Evolutionary conservation across 1,140 invertebrate genomes (phyloP).

Genomic region (Bombus superbus): DNA sequence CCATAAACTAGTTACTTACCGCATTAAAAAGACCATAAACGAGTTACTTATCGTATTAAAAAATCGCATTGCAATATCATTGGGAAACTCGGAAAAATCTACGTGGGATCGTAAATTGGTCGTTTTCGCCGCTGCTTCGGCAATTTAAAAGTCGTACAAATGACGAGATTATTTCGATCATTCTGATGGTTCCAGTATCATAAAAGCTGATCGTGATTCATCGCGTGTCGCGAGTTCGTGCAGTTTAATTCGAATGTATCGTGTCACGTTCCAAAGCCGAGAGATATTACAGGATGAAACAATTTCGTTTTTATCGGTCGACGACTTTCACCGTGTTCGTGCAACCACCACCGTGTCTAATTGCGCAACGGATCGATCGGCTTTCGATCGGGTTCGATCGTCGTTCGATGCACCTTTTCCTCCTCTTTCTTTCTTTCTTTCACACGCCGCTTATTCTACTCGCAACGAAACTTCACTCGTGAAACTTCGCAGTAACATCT

Average conservation of each 20-base stretch:
- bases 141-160: too few relatives aligned
- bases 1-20: too few relatives aligned
- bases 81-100: not conserved
- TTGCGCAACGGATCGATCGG: slow-evolving; percentile 39
- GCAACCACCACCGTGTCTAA: slow-evolving; percentile 21
- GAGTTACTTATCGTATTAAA: too few relatives aligned
- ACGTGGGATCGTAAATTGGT: not conserved
- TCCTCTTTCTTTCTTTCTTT: not conserved
- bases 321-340: slow-evolving; percentile 39
- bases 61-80: too few relatives aligned
- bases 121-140: not conserved
- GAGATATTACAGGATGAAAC: not conserved
- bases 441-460: not conserved
- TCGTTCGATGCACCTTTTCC: not conserved
- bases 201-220: too few relatives aligned
- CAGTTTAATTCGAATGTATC: not conserved
- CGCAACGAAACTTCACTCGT: not conserved
- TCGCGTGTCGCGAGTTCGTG: not conserved
- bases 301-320: slow-evolving; percentile 48
- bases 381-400: not conserved
- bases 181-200: too few relatives aligned
- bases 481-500: slow-evolving; percentile 7
- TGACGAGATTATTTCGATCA: too few relatives aligned
- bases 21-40: too few relatives aligned
- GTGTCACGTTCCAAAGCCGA: not conserved